Evolutionary conservation across 2,797 vertebrate species (phyloP).

Genomic region (Zenarchopterus dispar): DNA sequence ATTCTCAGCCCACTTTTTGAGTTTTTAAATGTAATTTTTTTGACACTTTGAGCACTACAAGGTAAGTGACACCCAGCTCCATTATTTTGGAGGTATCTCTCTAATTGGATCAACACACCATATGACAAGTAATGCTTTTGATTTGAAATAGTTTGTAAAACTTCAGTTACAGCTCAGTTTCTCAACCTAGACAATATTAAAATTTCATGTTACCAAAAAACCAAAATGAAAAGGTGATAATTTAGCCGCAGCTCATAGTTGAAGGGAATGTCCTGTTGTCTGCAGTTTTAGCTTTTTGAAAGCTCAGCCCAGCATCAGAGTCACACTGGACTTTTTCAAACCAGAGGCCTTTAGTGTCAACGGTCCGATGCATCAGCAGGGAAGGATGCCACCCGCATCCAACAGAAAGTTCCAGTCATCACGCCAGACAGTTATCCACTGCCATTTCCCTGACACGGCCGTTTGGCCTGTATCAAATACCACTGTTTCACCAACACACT

Average conservation of each 20-base stretch:
- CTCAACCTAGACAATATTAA: neutral
- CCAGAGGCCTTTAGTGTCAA: slow-evolving; percentile 45
- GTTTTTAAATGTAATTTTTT: neutral
- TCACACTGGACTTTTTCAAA: slow-evolving; percentile 12
- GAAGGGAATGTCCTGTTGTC: neutral
- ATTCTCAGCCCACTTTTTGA: no score
- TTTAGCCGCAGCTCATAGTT: neutral
- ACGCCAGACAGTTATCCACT: slow-evolving; percentile 68
- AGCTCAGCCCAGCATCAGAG: neutral
- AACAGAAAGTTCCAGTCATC: slow-evolving; percentile 48
- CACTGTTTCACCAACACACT: slow-evolving; percentile 47
- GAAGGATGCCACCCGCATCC: slow-evolving; percentile 29
- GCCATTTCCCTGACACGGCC: slow-evolving; percentile 68
- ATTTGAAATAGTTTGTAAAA: no score
- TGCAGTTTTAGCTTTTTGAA: neutral
- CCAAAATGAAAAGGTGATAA: neutral
- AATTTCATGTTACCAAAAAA: neutral
- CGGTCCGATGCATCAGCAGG: slow-evolving; percentile 17
- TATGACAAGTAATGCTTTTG: no score
- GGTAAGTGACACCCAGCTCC: neutral
- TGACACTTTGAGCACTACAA: neutral
- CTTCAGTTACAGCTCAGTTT: neutral
- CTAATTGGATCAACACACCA: no score
- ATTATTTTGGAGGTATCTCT: neutral
- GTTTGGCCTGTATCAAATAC: slow-evolving; percentile 44